Evolutionary conservation across 2,113 vertebrate genomes (phyloP).

Genomic region (Puntigrus tetrazona): DNA sequence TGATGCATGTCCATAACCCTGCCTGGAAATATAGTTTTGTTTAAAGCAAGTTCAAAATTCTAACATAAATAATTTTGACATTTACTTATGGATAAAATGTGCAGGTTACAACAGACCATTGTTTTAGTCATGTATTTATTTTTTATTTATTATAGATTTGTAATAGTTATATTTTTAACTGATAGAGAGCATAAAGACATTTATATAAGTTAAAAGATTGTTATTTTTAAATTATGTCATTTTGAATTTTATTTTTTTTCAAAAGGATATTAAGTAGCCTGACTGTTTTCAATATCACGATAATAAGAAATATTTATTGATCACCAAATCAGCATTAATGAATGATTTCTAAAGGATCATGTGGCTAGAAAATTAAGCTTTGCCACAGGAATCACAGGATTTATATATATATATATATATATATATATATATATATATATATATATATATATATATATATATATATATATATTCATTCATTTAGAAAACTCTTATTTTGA

Average conservation of each 20-base stretch:
- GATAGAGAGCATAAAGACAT: not conserved
- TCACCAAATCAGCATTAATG: not conserved
- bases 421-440: too few relatives aligned
- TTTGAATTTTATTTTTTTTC: not conserved
- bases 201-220: not conserved
- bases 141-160: not conserved
- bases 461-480: too few relatives aligned
- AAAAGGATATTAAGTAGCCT: not conserved
- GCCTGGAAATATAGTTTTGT: not conserved
- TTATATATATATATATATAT: too few relatives aligned
- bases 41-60: not conserved
- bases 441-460: too few relatives aligned
- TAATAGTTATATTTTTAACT: not conserved
- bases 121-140: not conserved
- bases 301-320: not conserved
- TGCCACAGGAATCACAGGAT: not conserved
- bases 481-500: not conserved
- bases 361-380: not conserved
- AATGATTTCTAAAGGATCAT: not conserved
- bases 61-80: too few relatives aligned
- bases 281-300: not conserved
- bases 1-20: slow-evolving; percentile 13
- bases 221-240: not conserved
- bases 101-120: not conserved
- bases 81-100: too few relatives aligned